These are phyloP conservation scores for Balanococcus diminutus DNA, from an alignment of 2,888 invertebrate species.

Conservation along the genomic window DNA sequence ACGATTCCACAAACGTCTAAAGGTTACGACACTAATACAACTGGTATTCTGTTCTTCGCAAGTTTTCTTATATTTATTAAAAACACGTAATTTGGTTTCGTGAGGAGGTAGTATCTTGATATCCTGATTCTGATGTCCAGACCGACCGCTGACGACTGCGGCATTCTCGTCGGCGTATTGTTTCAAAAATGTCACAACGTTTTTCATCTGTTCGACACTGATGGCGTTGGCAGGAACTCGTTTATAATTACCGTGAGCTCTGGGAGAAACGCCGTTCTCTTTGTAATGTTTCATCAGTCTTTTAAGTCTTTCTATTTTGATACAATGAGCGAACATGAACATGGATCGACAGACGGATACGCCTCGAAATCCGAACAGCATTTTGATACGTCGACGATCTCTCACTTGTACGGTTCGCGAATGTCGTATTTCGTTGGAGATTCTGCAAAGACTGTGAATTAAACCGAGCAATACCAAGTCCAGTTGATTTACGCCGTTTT, in stretches of 20 bases:
- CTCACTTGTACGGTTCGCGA: neutral
- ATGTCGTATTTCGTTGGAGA: neutral
- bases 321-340: constrained; percentile 31
- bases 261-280: neutral
- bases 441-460: constrained; percentile 22
- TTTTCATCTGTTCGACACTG: neutral
- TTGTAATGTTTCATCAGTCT: constrained; percentile 16
- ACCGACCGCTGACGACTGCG: neutral
- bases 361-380: constrained; percentile 3
- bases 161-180: constrained; percentile 4
- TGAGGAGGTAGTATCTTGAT: constrained; percentile 8
- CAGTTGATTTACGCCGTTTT: constrained; percentile 23
- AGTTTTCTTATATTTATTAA: neutral
- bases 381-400: neutral
- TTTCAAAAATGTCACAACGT: neutral
- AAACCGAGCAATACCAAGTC: constrained; percentile 15
- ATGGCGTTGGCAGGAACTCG: neutral
- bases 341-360: constrained; percentile 21
- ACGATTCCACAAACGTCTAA: constrained; percentile 15
- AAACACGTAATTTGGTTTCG: neutral
- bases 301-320: constrained; percentile 20
- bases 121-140: neutral
- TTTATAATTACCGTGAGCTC: constrained; percentile 7
- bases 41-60: neutral
- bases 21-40: constrained; percentile 2